Percentiles rank a stretch among this genome's conserved stretches.
Conservation (phyloP, 2,888 invertebrate genomes). For the Penaeus monodon region DNA sequence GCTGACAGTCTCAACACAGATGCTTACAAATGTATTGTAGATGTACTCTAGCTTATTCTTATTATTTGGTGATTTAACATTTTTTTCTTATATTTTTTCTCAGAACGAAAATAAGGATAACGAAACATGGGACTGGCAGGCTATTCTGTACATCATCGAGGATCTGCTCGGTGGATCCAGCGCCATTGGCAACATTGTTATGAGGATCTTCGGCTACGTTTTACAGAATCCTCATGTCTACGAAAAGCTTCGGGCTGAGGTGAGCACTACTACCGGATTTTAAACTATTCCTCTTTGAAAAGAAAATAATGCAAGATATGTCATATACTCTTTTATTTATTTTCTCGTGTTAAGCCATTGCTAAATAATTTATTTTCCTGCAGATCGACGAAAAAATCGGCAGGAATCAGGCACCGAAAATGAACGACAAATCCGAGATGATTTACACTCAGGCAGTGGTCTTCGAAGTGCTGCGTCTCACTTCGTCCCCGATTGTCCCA, state of each 20-base stretch:
- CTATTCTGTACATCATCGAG: slow-evolving; percentile 77
- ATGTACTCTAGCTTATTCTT: neutral
- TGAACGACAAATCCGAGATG: slow-evolving; percentile 78
- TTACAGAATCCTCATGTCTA: slow-evolving; percentile 77
- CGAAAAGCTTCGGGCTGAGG: slow-evolving; percentile 78
- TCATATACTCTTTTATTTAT: neutral
- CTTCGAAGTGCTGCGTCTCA: slow-evolving; percentile 82
- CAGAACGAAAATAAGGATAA: slow-evolving; percentile 50
- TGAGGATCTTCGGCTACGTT: slow-evolving; percentile 80
- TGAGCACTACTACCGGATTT: neutral
- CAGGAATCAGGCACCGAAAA: slow-evolving; percentile 38
- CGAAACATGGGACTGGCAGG: slow-evolving; percentile 79
- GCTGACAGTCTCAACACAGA: neutral
- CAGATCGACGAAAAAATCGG: slow-evolving; percentile 74
- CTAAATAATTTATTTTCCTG: neutral
- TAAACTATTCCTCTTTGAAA: neutral
- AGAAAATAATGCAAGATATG: neutral
- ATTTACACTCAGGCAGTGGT: slow-evolving; percentile 87
- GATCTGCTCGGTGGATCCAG: slow-evolving; percentile 91
- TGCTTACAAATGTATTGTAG: neutral
- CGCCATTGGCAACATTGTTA: slow-evolving; percentile 86
- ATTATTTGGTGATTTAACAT: neutral
- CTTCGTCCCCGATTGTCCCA: slow-evolving; percentile 90
- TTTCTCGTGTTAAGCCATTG: neutral
- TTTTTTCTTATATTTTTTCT: neutral